Evolutionary conservation across 2,113 vertebrate genomes (phyloP), one percentile per base, ranked within the genome.

Genomic region (Gavia stellata): DNA sequence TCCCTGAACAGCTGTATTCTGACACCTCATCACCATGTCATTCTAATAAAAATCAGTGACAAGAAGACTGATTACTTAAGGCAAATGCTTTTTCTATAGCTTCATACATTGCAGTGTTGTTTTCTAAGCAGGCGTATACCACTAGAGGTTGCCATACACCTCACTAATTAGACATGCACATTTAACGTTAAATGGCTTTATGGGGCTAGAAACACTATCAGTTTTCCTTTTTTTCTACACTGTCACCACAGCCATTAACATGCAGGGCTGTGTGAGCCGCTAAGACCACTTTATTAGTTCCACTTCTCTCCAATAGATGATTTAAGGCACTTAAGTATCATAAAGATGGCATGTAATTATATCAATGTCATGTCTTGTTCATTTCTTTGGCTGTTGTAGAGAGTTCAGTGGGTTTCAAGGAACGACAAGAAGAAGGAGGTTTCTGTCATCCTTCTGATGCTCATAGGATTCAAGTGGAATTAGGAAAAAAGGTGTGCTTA

Each of bases 71-170:
- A 28, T 75, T 8, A 31, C 52, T 34, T 49, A 8, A 71, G 42
- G 56, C 36, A 52, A 40, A 50, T 16, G 17, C 26, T 61, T 81
- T 80, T 58, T 25, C 28, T 58, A 0, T 12, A 15, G 18, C 34
- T 90, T 70, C 38, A 0, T 42, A 3, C 53, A 7, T 14, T 29
- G 74, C 56, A 66, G 56, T 44, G 72, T 56, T 53, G 18, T 24
- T 83, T 79, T 62, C 45, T 68, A n/a, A 83, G 91, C 86, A 81
- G 83, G 13, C 50, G 5, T 42, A 9, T 66, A 56, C 95, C 95
- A 96, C 96, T 95, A 96, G 93, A 95, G 96, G 92, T 52, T 97
- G 92, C 95, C 96, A 49, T 91, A 93, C 59, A 45, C 93, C 77
- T 97, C 68, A 1, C 18, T 81, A 77, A 92, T 96, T 91, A 89